Conservation (phyloP, 2,113 vertebrate species). For the Eira barbara region DNA sequence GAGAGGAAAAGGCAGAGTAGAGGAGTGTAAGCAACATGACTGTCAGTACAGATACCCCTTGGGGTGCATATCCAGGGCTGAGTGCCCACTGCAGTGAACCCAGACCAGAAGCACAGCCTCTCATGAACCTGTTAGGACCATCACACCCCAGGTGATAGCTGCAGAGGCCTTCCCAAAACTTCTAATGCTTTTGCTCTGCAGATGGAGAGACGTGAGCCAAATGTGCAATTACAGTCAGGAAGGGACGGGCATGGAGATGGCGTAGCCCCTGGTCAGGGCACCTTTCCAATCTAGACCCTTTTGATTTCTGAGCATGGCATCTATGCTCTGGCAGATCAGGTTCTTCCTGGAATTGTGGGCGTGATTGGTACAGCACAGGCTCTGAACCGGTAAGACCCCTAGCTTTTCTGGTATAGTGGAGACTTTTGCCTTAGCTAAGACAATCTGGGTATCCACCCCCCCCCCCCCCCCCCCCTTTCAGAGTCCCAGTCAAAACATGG, state of each 20-base stretch:
- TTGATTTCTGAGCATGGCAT: not conserved
- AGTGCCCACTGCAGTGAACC: not conserved
- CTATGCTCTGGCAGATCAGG: not conserved
- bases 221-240: not conserved
- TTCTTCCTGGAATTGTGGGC: rapidly evolving
- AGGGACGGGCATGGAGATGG: rapidly evolving
- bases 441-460: not conserved
- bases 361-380: rapidly evolving
- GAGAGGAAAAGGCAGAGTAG: not conserved
- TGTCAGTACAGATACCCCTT: rapidly evolving
- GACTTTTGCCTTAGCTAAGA: not conserved
- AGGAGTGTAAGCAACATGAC: rapidly evolving
- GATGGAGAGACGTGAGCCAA: not conserved
- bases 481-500: not conserved
- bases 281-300: not conserved
- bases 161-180: rapidly evolving
- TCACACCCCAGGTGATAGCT: not conserved
- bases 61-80: not conserved
- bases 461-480: not conserved
- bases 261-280: rapidly evolving
- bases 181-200: rapidly evolving
- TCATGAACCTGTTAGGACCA: not conserved
- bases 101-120: not conserved
- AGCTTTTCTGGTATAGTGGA: not conserved
- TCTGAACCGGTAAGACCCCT: not conserved